Percentiles rank a stretch among this genome's conserved stretches.
Conservation (phyloP, 1,140 invertebrate species). For the Phocides pigmalion region DNA sequence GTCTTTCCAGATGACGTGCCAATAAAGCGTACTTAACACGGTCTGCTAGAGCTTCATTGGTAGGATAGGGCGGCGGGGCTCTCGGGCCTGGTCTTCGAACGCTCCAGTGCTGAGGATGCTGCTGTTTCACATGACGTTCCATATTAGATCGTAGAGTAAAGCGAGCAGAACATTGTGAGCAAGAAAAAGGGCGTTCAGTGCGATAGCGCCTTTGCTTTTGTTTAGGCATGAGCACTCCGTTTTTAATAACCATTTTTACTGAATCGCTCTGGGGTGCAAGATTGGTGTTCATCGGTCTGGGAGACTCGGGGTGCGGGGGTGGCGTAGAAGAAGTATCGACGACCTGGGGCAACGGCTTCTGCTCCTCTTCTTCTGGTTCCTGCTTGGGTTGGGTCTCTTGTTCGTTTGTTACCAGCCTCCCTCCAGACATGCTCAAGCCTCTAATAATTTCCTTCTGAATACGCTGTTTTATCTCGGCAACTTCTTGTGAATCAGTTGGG, state of each 20-base stretch:
- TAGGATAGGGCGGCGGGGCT: conserved; percentile 73
- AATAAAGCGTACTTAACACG: conserved; percentile 91
- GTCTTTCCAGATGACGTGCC: conserved; percentile 89
- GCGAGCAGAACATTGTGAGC: conserved; percentile 93
- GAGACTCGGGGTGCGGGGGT: conserved; percentile 70
- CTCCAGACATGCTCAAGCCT: conserved; percentile 87
- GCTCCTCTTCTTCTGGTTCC: conserved; percentile 75
- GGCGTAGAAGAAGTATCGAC: conserved; percentile 57
- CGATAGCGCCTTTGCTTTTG: conserved; percentile 95
- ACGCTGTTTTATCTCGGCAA: conserved; percentile 86
- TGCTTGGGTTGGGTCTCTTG: conserved; percentile 69
- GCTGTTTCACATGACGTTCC: conserved; percentile 96
- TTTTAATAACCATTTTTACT: conserved; percentile 95
- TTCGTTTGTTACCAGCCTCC: conserved; percentile 86
- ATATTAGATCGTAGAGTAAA: conserved; percentile 96
- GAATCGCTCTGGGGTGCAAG: conserved; percentile 84
- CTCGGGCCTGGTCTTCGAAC: conserved; percentile 86
- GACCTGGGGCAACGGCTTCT: conserved; percentile 61
- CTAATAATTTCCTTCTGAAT: conserved; percentile 87
- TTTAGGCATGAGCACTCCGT: conserved; percentile 94
- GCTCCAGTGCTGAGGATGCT: conserved; percentile 95
- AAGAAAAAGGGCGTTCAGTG: conserved; percentile 95
- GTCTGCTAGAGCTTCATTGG: conserved; percentile 85
- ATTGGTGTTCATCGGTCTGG: conserved; percentile 58
- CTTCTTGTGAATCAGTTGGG: conserved; percentile 84